Base-by-base conservation (phyloP, 1,140 invertebrate genomes). In the Musca domestica region DNA sequence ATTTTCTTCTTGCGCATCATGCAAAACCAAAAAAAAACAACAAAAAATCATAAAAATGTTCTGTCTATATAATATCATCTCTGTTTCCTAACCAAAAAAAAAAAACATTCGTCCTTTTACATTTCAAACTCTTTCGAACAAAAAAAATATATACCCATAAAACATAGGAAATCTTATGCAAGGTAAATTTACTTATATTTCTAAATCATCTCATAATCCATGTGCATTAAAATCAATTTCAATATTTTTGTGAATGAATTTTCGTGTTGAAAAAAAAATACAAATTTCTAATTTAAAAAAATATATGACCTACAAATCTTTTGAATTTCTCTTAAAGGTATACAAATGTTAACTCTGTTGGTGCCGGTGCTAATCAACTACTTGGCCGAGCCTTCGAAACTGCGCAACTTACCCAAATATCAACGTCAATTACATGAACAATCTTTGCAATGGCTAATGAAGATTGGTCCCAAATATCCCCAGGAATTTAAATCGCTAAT, bases 401-500 rank as follows among this genome's bases (percentile, higher is more conserved):
- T 91, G 27, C 82, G 86, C 58, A 83, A 85, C 27, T 85, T 88
- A 46, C 87, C 88, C 61, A 86, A 90, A 73, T 87, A 88, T 74
- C 86, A 86, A 54, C 83, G 87, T 20, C 84, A 86, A 64, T 84
- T 98, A 17, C 95, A 97, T 83, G 93, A 96, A 69, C 88, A 92
- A 74, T 91, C 92, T 70, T 86, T 97, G 69, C 88, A 94, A 72
- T 92, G 91, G 87, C 85, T 98, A 14, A 95, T 93, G 82, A 92
- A 92, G 79, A 92, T 97, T 76, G 95, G 95, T 30, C 93, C 94
- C 2, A 92, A 92, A 79, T 93, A 95, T 85, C 93, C 93, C 69
- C 90, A 93, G 88, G 94, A 98, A 83, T 98, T 98, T 79, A 94
- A 95, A 77, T 88, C 88, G 15, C 86, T 98, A 69, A 95, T 98